phyloP scores from a whole-genome alignment of 2,888 invertebrate genomes.

The Graphium colonna region DNA sequence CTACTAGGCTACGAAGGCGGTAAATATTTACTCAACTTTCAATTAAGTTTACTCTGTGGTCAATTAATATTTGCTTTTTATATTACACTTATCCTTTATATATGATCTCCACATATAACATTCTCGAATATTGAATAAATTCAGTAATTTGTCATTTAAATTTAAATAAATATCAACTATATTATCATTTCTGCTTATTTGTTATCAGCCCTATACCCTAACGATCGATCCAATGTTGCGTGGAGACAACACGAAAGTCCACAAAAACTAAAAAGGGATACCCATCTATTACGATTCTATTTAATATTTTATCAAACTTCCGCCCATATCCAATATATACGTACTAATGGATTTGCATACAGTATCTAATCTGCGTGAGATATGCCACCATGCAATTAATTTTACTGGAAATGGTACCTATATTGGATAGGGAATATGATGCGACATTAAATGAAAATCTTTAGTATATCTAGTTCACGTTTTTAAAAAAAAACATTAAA shows the following conservation, averaged over 20 bases:
- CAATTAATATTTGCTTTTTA: too few species aligned
- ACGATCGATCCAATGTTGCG: background rate
- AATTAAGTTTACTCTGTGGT: too few species aligned
- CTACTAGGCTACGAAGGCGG: too few species aligned
- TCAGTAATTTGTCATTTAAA: too few species aligned
- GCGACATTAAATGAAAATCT: too few species aligned
- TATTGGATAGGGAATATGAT: too few species aligned
- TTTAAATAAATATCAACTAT: slow-evolving; percentile 5
- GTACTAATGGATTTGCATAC: slow-evolving; percentile 50
- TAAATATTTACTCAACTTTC: too few species aligned
- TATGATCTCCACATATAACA: too few species aligned
- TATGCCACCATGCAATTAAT: slow-evolving; percentile 27
- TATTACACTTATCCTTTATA: too few species aligned
- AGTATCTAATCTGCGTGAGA: slow-evolving; percentile 46
- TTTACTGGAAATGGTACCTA: slow-evolving; percentile 26
- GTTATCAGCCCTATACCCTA: background rate
- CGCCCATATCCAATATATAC: slow-evolving; percentile 32
- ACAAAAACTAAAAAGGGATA: slow-evolving; percentile 22
- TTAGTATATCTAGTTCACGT: too few species aligned
- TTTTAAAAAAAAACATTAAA: too few species aligned
- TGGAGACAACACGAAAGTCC: slow-evolving; percentile 9
- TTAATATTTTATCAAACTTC: slow-evolving; percentile 40
- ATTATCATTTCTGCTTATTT: slow-evolving; percentile 1
- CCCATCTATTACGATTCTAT: slow-evolving; percentile 34
- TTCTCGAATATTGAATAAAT: too few species aligned